phyloP scores from a whole-genome alignment of 37 sponge, comb jelly and placozoan species.

The Cladorhizidae sp. region DNA sequence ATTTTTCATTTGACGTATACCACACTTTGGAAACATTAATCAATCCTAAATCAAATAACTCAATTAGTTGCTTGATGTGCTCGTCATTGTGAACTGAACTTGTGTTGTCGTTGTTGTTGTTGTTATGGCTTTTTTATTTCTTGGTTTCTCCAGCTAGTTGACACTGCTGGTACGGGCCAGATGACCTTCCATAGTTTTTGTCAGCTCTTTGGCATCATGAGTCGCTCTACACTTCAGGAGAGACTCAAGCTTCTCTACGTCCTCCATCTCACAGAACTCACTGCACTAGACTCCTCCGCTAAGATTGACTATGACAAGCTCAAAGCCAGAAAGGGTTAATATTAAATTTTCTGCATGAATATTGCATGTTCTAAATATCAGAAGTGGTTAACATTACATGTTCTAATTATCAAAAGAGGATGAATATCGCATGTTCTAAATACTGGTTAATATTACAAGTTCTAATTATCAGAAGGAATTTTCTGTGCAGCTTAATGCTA shows the following conservation, averaged over 20 bases:
- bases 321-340: not conserved
- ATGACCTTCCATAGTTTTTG: conserved; percentile 65
- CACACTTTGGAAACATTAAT: no score
- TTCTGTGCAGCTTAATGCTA: no score
- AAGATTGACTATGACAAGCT: not conserved
- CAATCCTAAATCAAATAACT: no score
- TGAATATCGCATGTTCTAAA: no score
- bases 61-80: no score
- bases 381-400: no score
- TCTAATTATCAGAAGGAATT: no score
- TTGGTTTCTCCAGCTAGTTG: conserved; percentile 50
- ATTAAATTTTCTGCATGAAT: no score
- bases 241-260: conserved; percentile 70
- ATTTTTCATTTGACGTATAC: not conserved
- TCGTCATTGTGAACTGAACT: no score
- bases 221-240: conserved; percentile 63
- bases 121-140: conserved; percentile 1
- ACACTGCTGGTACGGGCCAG: conserved; percentile 31
- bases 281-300: not conserved
- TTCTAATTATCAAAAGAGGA: no score
- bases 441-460: no score
- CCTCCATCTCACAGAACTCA: conserved; percentile 47
- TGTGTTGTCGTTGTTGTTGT: not conserved
- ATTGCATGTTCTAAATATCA: no score
- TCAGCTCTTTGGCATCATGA: conserved; percentile 62